Evolutionary conservation across 2,797 vertebrate species (phyloP).

Genomic region (Xiphorhynchus erythropygius): DNA sequence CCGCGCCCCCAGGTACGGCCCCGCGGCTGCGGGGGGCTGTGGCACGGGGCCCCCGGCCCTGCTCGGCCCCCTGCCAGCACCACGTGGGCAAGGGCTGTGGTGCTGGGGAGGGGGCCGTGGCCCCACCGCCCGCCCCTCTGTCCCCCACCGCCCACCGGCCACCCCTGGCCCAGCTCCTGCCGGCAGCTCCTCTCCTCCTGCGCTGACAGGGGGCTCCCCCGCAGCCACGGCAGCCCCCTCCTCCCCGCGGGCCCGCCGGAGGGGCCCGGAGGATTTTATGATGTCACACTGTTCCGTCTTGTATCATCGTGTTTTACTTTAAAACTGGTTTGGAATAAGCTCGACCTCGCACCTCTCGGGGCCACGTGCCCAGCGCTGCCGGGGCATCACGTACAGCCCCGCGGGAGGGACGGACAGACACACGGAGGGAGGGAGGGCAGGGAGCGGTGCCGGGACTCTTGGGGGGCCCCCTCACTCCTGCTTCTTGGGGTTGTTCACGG

Average conservation of each 20-base stretch:
- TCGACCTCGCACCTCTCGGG: not conserved
- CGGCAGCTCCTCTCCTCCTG: constrained; percentile 56
- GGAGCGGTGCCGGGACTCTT: too few species aligned
- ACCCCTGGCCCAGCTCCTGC: constrained; percentile 59
- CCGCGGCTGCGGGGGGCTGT: rapidly evolving
- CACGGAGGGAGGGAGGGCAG: too few species aligned
- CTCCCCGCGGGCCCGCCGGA: not conserved
- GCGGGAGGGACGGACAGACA: not conserved
- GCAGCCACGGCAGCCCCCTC: not conserved
- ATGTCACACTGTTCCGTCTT: not conserved
- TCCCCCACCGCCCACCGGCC: not conserved
- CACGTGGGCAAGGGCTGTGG: rapidly evolving
- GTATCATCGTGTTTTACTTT: not conserved
- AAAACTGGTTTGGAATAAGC: not conserved
- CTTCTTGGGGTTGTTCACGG: constrained; percentile 98
- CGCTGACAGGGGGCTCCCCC: not conserved
- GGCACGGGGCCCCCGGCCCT: rapidly evolving
- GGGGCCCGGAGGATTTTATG: not conserved
- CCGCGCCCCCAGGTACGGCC: not conserved
- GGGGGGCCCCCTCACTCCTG: constrained; percentile 78
- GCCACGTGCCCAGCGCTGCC: not conserved
- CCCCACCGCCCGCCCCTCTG: not conserved
- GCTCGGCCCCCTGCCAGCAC: not conserved
- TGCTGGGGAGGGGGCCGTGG: rapidly evolving
- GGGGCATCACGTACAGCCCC: rapidly evolving